These are phyloP conservation scores for Muntiacus reevesi DNA, from an alignment of 2,113 vertebrate genomes.

Conservation along the genomic window DNA sequence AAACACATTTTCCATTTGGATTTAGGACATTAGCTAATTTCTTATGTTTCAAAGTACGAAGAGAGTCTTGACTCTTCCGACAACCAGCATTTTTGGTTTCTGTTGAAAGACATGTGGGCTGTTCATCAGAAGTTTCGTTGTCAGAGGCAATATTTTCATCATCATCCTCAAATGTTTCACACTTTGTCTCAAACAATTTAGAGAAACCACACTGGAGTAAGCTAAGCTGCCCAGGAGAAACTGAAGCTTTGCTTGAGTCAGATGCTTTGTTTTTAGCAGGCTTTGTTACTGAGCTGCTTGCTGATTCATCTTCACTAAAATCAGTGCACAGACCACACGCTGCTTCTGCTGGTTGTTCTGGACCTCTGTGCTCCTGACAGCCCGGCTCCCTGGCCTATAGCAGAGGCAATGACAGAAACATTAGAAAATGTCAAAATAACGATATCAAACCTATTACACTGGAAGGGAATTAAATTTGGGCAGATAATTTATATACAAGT, in stretches of 20 bases:
- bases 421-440: not conserved
- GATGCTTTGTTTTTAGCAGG: conserved; percentile 28
- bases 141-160: not conserved
- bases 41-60: not conserved
- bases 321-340: conserved; percentile 84
- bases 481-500: not conserved
- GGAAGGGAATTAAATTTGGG: not conserved
- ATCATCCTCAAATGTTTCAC: not conserved
- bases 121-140: conserved; percentile 45
- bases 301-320: conserved; percentile 87
- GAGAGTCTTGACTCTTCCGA: conserved; percentile 29
- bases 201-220: conserved; percentile 90
- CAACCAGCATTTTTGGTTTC: not conserved
- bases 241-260: conserved; percentile 10
- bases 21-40: conserved; percentile 35
- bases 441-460: not conserved
- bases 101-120: not conserved
- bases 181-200: conserved; percentile 82
- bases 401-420: conserved; percentile 22
- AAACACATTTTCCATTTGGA: conserved; percentile 41
- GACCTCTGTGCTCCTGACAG: conserved; percentile 47
- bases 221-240: conserved; percentile 76
- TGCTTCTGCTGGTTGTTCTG: conserved; percentile 22
- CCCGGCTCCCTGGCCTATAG: conserved; percentile 53
- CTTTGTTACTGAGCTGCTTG: conserved; percentile 65